phyloP scores from a whole-genome alignment of 2,797 vertebrate genomes.

The Perodicticus potto region DNA sequence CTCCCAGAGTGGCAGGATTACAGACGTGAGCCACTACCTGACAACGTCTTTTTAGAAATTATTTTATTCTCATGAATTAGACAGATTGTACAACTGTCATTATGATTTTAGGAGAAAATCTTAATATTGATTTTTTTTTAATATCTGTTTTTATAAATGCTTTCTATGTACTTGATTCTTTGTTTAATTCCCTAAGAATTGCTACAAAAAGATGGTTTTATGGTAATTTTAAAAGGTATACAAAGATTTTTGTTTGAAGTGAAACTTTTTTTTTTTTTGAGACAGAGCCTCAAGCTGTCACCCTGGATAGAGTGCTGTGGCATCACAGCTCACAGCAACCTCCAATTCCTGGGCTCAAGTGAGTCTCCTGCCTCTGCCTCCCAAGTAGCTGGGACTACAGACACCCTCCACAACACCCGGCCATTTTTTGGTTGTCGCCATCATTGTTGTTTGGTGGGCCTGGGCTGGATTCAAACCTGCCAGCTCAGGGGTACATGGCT shows the following conservation, averaged over 20 bases:
- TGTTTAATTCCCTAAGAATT: background rate
- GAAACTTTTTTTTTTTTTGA: no score
- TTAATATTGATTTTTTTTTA: conserved; percentile 26
- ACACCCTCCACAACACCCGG: no score
- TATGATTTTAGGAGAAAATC: background rate
- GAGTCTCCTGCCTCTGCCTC: no score
- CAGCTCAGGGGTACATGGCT: no score
- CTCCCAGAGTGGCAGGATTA: background rate
- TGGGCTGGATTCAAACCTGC: no score
- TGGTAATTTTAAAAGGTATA: background rate
- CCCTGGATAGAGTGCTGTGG: no score
- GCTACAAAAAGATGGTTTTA: background rate
- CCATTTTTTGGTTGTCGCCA: no score
- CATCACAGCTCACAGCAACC: no score
- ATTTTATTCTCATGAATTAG: conserved; percentile 43
- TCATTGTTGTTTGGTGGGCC: no score
- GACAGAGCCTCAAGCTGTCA: no score
- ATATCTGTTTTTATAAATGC: background rate
- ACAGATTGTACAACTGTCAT: conserved; percentile 72
- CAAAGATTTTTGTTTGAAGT: background rate
- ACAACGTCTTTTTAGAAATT: background rate
- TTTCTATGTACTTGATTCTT: background rate
- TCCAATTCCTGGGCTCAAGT: no score
- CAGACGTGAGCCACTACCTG: background rate
- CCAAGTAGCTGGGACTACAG: no score